Percentiles rank a stretch among this genome's conserved stretches.
These are phyloP conservation scores for Teleiodes luculella DNA, from an alignment of 2,888 invertebrate species.

Conservation along the genomic window DNA sequence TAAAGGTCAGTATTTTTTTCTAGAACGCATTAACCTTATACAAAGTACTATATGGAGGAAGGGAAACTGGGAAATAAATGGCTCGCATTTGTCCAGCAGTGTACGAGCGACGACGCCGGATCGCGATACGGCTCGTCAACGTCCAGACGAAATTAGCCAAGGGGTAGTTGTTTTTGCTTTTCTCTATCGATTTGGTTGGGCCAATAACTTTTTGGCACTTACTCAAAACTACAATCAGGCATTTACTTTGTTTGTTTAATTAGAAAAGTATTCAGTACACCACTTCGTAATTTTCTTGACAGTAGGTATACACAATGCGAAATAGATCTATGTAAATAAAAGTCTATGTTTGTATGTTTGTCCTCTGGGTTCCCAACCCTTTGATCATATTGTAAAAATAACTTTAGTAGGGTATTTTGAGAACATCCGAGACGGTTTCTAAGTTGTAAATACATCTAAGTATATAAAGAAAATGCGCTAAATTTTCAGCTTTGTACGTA, in stretches of 20 bases:
- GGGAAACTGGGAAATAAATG: slow-evolving; percentile 27
- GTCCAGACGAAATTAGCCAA: slow-evolving; percentile 26
- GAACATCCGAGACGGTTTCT: too few species aligned
- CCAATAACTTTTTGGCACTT: slow-evolving; percentile 18
- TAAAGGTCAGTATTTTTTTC: slow-evolving; percentile 1
- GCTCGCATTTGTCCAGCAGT: slow-evolving; percentile 26
- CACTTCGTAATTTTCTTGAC: not conserved
- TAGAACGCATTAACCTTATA: slow-evolving; percentile 2
- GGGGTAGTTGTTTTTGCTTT: slow-evolving; percentile 20
- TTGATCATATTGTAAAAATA: too few species aligned
- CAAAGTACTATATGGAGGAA: slow-evolving; percentile 28
- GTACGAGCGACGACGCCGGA: slow-evolving; percentile 4
- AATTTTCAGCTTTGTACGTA: too few species aligned
- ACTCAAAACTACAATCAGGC: slow-evolving; percentile 16
- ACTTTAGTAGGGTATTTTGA: too few species aligned
- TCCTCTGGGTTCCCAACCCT: too few species aligned
- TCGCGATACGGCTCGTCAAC: slow-evolving; percentile 20
- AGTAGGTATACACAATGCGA: too few species aligned
- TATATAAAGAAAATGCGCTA: too few species aligned
- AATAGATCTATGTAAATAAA: too few species aligned
- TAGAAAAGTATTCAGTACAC: not conserved
- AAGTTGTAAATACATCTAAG: too few species aligned
- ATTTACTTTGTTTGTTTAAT: not conserved
- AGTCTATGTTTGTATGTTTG: too few species aligned
- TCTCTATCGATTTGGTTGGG: slow-evolving; percentile 21